Evolutionary conservation across 2,113 vertebrate genomes (phyloP), one percentile per base, ranked within the genome.

Genomic region (Kryptolebias marmoratus): DNA sequence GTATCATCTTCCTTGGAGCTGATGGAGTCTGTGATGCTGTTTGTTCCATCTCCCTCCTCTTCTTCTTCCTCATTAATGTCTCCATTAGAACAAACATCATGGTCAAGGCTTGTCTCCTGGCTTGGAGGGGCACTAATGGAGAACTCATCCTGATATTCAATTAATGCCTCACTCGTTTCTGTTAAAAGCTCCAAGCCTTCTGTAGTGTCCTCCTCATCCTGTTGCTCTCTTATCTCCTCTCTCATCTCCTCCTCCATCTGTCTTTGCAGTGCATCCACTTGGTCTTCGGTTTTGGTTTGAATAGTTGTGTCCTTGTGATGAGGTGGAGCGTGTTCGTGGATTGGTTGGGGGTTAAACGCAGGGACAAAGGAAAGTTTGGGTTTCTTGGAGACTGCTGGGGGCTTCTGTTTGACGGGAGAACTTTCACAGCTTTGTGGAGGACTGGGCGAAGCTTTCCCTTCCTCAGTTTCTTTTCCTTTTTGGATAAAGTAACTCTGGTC

Each of bases 331-430:
- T 68, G 66, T 45, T 79, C 73, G 18, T 53, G 48, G 13, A 66
- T 42, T 48, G 71, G 45, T 6, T 84, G 78, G 5, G 75, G 30
- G 66, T 5, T 68, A 36, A 80, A 52, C 73, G 92, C 90, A 76
- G 93, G 92, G 72, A 95, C 71, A 0, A 95, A 90, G 32, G 93
- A 92, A 68, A 98, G 90, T 92, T 94, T 96, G 90, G 97, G 97
- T 84, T 98, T 99, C 93, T 97, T 98, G 70, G 95, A 95, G 84
- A 96, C 79, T 58, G 92, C 93, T 71, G 97, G 96, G 5, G 97
- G 97, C 73, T 95, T 97, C 86, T 94, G 96, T 93, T 94, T 95
- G 82, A 92, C 87, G 15, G 94, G 91, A 22, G 85, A 54, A 78
- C 82, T 87, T 64, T 72, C 85, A 69, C 80, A 68, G 76, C 77